Conservation (phyloP, 2,888 invertebrate species). For the Brachycybe producta region DNA sequence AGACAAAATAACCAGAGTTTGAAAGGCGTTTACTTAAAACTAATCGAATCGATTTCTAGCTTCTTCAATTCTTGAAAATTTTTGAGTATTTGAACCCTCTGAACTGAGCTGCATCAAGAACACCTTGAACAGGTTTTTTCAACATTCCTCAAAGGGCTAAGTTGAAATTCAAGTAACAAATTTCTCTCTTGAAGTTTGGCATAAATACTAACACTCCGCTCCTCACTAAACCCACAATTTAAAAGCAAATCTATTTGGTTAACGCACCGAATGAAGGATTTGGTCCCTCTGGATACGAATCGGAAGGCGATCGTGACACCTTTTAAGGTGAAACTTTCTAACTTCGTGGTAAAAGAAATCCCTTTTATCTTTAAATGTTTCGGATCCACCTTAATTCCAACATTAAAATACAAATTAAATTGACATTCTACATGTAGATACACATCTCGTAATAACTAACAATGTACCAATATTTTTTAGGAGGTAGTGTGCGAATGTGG, state of each 20-base stretch:
- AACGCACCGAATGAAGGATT: slow-evolving; percentile 57
- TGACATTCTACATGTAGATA: background rate
- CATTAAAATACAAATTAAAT: background rate
- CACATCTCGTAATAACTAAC: background rate
- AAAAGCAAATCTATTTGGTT: background rate
- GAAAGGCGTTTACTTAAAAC: no score
- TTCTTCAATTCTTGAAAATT: no score
- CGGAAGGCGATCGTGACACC: slow-evolving; percentile 70
- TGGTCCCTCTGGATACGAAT: slow-evolving; percentile 69
- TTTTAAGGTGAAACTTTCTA: slow-evolving; percentile 70
- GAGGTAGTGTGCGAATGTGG: slow-evolving; percentile 80
- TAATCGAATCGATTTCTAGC: no score
- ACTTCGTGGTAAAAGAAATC: slow-evolving; percentile 70
- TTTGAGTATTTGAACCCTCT: no score
- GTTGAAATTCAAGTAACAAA: no score
- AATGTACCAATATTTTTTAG: slow-evolving; percentile 66
- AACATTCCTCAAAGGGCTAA: no score
- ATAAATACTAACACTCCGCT: no score
- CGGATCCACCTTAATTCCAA: slow-evolving; percentile 55
- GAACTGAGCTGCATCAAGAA: no score
- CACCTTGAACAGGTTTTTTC: no score
- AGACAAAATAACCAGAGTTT: no score
- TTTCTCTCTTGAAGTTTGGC: no score
- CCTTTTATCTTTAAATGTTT: slow-evolving; percentile 64
- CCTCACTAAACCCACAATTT: no score